These are phyloP conservation scores for Gambusia yucatana DNA, from an alignment of 2,797 vertebrate species.

Conservation along the genomic window DNA sequence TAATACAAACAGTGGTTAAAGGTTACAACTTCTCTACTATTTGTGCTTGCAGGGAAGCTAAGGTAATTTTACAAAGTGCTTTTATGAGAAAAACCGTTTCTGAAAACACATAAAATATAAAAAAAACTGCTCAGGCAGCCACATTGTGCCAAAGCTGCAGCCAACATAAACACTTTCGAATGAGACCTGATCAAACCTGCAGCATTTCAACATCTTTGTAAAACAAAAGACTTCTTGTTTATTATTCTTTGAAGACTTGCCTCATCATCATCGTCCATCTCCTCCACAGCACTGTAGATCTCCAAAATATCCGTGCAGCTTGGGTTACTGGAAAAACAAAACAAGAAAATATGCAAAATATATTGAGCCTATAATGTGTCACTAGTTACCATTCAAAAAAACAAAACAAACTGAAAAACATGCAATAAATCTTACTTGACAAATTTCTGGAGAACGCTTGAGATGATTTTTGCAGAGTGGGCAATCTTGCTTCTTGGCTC, in stretches of 20 bases:
- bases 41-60: not conserved
- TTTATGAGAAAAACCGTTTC: not conserved
- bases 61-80: not conserved
- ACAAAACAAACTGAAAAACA: not conserved
- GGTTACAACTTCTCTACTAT: not conserved
- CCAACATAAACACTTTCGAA: not conserved
- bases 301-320: slow-evolving; percentile 91
- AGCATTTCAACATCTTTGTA: not conserved
- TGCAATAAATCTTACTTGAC: slow-evolving; percentile 66
- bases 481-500: slow-evolving; percentile 95
- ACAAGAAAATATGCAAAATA: not conserved
- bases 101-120: not conserved
- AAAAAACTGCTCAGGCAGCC: not conserved
- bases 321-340: slow-evolving; percentile 82
- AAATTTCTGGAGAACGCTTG: slow-evolving; percentile 91
- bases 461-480: slow-evolving; percentile 93
- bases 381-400: not conserved
- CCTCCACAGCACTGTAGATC: slow-evolving; percentile 88
- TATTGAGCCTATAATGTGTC: not conserved
- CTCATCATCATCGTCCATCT: slow-evolving; percentile 89
- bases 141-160: not conserved
- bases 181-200: not conserved
- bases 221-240: not conserved
- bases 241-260: slow-evolving; percentile 62
- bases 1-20: not conserved